Percentiles rank a stretch among this genome's conserved stretches.
Evolutionary conservation across 2,113 vertebrate genomes (phyloP).

Genomic region (Eolophus roseicapilla): DNA sequence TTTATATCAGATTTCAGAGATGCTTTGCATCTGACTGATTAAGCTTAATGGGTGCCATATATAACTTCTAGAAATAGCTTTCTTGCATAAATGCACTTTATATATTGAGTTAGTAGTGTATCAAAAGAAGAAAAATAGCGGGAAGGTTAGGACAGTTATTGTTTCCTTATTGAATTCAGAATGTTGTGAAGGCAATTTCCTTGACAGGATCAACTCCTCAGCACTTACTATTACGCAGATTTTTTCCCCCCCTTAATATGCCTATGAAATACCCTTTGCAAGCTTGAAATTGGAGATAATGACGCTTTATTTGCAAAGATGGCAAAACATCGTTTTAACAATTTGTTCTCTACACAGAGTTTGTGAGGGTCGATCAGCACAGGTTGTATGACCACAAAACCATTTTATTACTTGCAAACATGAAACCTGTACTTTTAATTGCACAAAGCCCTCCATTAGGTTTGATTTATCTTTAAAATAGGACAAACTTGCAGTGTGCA

Average conservation of each 20-base stretch:
- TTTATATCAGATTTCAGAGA: slow-evolving; percentile 21
- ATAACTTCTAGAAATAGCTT: slow-evolving; percentile 9
- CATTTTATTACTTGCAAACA: background rate
- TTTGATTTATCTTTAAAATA: background rate
- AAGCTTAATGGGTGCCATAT: slow-evolving; percentile 1
- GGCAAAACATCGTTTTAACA: background rate
- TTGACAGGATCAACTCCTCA: slow-evolving; percentile 27
- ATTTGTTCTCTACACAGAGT: background rate
- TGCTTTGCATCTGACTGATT: slow-evolving; percentile 38
- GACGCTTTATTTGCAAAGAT: background rate
- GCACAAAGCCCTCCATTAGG: background rate
- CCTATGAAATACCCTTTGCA: background rate
- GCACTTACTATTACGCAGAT: background rate
- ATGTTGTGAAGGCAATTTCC: slow-evolving; percentile 30
- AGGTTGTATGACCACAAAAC: background rate
- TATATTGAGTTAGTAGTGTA: slow-evolving; percentile 48
- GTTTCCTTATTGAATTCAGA: slow-evolving; percentile 29
- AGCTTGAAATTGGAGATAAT: background rate
- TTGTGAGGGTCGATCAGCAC: background rate
- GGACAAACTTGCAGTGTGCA: background rate
- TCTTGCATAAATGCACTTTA: slow-evolving; percentile 33
- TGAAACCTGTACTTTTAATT: background rate
- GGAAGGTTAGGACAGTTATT: slow-evolving; percentile 10
- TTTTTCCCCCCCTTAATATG: background rate
- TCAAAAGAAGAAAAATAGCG: slow-evolving; percentile 13